phyloP scores from a whole-genome alignment of 2,113 vertebrate species.

The Cyanistes caeruleus region DNA sequence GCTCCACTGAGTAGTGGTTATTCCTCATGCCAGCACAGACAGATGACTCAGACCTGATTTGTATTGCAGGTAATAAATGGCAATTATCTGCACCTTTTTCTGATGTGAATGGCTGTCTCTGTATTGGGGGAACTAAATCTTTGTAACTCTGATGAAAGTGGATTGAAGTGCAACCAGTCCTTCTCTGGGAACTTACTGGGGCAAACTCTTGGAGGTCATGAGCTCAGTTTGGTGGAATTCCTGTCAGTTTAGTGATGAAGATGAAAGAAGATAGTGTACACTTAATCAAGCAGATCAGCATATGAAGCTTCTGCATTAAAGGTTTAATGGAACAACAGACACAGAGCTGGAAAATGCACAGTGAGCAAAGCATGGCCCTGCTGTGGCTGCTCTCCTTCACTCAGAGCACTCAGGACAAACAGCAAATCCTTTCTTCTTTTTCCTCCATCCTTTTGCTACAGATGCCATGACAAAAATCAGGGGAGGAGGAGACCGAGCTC shows the following conservation, averaged over 20 bases:
- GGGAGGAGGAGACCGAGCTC: neutral
- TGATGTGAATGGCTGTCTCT: slow-evolving; percentile 21
- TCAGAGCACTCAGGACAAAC: neutral
- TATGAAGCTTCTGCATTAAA: slow-evolving; percentile 38
- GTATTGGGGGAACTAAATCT: slow-evolving; percentile 26
- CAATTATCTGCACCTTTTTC: slow-evolving; percentile 31
- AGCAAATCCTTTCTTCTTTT: neutral
- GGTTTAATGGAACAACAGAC: slow-evolving; percentile 31
- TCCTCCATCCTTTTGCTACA: neutral
- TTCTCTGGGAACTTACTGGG: slow-evolving; percentile 12
- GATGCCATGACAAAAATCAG: neutral
- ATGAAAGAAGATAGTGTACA: slow-evolving; percentile 43
- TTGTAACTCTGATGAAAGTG: slow-evolving; percentile 36
- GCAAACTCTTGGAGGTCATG: slow-evolving; percentile 59
- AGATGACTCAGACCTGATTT: slow-evolving; percentile 6
- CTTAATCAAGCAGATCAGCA: slow-evolving; percentile 66
- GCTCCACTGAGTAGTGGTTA: neutral
- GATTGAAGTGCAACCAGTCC: slow-evolving; percentile 28
- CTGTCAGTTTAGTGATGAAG: slow-evolving; percentile 61
- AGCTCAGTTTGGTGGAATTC: slow-evolving; percentile 62
- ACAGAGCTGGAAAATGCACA: neutral
- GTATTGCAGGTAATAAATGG: slow-evolving; percentile 39
- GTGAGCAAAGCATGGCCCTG: neutral
- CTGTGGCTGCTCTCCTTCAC: neutral
- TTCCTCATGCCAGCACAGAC: slow-evolving; percentile 8